Evolutionary conservation across 2,888 invertebrate species (phyloP), one percentile per base, ranked within the genome.

Genomic region (Tetanocera ferruginea): DNA sequence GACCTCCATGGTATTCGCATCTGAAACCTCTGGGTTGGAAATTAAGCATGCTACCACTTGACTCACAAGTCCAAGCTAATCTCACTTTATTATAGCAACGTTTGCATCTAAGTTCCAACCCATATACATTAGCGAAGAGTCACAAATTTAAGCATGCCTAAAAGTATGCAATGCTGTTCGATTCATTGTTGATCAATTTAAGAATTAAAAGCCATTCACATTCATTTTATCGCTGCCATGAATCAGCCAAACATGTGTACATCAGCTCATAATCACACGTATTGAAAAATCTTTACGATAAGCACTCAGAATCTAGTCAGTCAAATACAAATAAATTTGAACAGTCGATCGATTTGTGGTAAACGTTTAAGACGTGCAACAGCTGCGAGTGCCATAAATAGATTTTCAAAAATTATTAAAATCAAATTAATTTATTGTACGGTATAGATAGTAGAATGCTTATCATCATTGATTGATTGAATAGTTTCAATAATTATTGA

Each of bases 301-400:
- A 60, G 23, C 23, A 2, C 14, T 9, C 14, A 25, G 11, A 60
- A 25, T 60, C 14, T 60, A 60, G 9, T 28, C 60, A 60, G 9
- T 28, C 60, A 60, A 25, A 60, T 25, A 8, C 9, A 60, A 25
- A 60, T 14, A 60, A 55, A 55, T 25, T 17, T 17, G 37, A 66
- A 34, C 66, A 66, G 66, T 66, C 37, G 66, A 34, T 66, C 37
- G 19, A 66, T 37, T 66, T 43, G 66, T 37, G 66, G 43, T 66
- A 14, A 43, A 37, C 66, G 37, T 9, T 66, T 23, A 66, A 66
- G 37, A 66, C 31, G 43, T 55, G 55, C 55, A 55, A 55, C 55
- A 19, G 55, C n/a, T 55, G 19, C 55, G 9, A 55, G 23, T 55
- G 55, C n/a, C 19, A 55, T 19, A 19, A 55, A 19, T 19, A 55